Evolutionary conservation across 2,113 vertebrate species (phyloP).

Genomic region (Phocoena phocoena): DNA sequence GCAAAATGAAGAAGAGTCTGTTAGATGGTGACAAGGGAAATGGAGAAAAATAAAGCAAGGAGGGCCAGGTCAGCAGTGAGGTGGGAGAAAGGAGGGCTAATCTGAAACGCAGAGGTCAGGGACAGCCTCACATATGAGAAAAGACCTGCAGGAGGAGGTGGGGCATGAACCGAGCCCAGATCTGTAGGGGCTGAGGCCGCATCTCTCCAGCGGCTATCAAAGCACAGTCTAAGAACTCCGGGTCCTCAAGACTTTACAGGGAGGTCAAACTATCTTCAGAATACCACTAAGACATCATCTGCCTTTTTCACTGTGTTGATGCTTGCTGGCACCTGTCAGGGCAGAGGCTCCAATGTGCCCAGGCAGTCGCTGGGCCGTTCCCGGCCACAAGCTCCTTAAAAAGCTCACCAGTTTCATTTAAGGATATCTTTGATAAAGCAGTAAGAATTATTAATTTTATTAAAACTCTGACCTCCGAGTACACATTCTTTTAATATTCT

Average conservation of each 20-base stretch:
- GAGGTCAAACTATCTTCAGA: background rate
- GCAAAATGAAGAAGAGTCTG: background rate
- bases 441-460: background rate
- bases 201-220: background rate
- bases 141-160: background rate
- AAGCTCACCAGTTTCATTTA: background rate
- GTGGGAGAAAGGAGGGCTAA: too few relatives aligned
- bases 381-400: background rate
- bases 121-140: background rate
- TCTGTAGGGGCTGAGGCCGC: background rate
- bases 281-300: background rate
- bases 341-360: background rate
- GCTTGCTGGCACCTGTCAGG: background rate
- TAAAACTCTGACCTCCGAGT: background rate
- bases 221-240: background rate
- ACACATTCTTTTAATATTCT: background rate
- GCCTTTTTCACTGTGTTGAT: background rate
- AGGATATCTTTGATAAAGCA: background rate
- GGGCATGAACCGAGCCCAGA: background rate
- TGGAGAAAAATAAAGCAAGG: background rate
- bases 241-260: background rate
- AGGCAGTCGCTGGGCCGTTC: background rate
- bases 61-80: background rate
- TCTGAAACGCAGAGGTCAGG: background rate
- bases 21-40: background rate